Base-by-base conservation (phyloP, 2,113 vertebrate species). In the Illadopsis cleaveri region DNA sequence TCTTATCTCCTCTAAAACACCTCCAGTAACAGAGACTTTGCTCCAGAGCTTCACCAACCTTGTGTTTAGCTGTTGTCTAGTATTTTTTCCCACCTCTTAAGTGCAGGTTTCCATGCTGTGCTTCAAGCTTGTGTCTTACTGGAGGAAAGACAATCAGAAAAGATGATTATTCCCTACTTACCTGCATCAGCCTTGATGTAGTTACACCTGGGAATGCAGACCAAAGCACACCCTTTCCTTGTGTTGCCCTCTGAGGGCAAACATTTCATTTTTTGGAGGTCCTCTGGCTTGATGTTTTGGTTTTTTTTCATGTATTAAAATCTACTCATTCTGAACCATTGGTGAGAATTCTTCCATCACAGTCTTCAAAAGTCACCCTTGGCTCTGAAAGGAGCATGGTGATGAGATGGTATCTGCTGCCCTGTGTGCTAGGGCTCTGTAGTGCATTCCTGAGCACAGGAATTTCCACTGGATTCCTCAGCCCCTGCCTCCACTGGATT, bases 251-350 rank as follows among this genome's bases (percentile, higher is more conserved):
- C 21, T 0, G 0, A 77, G 12, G 35, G 8, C 38, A 33, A 65
- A 40, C 0, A 0, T 38, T 25, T 21, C 1, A 0, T 16, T 75
- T 54, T 42, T 27, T 9, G 9, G 56, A 70, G 31, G 3, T 61
- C 30, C 24, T 48, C 27, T 23, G 23, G 20, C 40, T 24, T 3
- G 3, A 11, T 9, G 33, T 51, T 45, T 21, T 5, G 14, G 37
- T 51, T 20, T 6, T 15, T 40, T 47, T 44, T 12, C 15, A 4
- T 17, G 33, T 4, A 1, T 53, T 58, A 28, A 66, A 53, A 60
- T n/a, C 27, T 31, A 17, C 12, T 37, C 1, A 0, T 58, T 64
- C 22, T 8, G 58, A 48, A 9, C 33, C 15, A 2, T 21, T 30
- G 10, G 10, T 0, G 1, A 24, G 56, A 70, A 51, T 65, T 82